Percentiles rank a stretch among this genome's conserved stretches.
phyloP scores from a whole-genome alignment of 2,888 invertebrate species.

The Lasioglossum figueresi region DNA sequence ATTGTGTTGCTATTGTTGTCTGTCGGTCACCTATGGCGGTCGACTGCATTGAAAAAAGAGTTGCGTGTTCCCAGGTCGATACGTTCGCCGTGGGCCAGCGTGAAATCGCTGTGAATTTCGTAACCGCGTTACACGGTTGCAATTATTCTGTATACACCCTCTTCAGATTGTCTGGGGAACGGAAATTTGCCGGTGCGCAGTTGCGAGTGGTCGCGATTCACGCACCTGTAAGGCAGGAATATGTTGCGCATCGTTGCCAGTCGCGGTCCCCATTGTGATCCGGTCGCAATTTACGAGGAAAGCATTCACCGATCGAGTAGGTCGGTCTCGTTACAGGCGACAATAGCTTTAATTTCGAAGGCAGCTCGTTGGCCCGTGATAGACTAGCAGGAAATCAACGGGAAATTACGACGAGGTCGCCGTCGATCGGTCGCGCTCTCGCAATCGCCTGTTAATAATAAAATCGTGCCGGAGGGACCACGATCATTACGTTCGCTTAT shows the following conservation, averaged over 20 bases:
- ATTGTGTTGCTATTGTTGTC: no score
- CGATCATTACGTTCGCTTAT: constrained; percentile 11
- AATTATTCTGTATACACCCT: constrained; percentile 17
- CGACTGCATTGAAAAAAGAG: background rate
- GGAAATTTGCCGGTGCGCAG: background rate
- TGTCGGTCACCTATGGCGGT: no score
- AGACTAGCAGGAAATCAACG: constrained; percentile 57
- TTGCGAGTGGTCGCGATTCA: constrained; percentile 7
- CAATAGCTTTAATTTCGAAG: constrained; percentile 54
- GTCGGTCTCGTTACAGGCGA: constrained; percentile 14
- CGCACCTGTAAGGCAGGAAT: constrained; percentile 40
- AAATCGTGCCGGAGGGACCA: constrained; percentile 19
- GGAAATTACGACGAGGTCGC: constrained; percentile 44
- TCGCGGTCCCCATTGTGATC: constrained; percentile 44
- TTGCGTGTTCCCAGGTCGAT: background rate
- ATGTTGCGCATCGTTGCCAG: constrained; percentile 50
- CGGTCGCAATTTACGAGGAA: constrained; percentile 43
- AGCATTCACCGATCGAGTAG: constrained; percentile 13
- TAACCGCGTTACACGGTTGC: constrained; percentile 2
- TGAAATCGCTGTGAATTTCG: constrained; percentile 7
- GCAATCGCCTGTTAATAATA: constrained; percentile 39
- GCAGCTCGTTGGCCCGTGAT: constrained; percentile 36
- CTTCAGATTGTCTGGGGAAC: constrained; percentile 1
- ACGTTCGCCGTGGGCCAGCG: background rate
- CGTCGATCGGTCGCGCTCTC: constrained; percentile 25